These are phyloP conservation scores for Spodoptera exigua DNA, from an alignment of 2,888 invertebrate genomes.

Conservation along the genomic window DNA sequence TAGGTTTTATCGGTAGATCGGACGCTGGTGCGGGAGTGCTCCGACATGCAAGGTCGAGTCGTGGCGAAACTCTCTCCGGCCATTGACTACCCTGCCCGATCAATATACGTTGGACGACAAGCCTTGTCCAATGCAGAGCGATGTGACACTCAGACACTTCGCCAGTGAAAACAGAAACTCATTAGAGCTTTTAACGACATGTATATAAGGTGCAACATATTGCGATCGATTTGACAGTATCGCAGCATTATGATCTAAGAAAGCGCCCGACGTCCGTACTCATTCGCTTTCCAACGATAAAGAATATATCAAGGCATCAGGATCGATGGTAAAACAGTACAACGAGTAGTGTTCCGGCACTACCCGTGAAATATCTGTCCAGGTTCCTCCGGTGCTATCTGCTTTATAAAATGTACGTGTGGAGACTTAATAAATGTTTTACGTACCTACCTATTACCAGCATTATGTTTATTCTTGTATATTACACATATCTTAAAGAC, in stretches of 20 bases:
- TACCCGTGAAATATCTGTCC: slow-evolving; percentile 63
- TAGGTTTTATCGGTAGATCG: slow-evolving; percentile 80
- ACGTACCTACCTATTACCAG: too few species aligned
- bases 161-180: slow-evolving; percentile 77
- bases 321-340: slow-evolving; percentile 57
- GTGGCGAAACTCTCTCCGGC: slow-evolving; percentile 74
- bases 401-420: slow-evolving; percentile 61
- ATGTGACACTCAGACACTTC: slow-evolving; percentile 72
- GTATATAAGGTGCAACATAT: slow-evolving; percentile 68
- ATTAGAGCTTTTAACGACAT: slow-evolving; percentile 77
- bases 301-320: slow-evolving; percentile 62
- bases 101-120: slow-evolving; percentile 71
- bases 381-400: slow-evolving; percentile 69
- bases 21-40: slow-evolving; percentile 65
- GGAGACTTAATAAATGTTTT: slow-evolving; percentile 5
- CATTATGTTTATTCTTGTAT: too few species aligned
- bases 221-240: slow-evolving; percentile 69
- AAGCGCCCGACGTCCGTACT: slow-evolving; percentile 57
- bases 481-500: too few species aligned
- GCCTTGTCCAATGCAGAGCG: slow-evolving; percentile 47
- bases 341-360: slow-evolving; percentile 54
- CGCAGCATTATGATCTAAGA: slow-evolving; percentile 65
- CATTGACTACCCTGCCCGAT: slow-evolving; percentile 73
- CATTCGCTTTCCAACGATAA: slow-evolving; percentile 53
- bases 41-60: slow-evolving; percentile 66